A percentile compares a stretch with the other conserved stretches of the same genome.
Conservation (phyloP, 2,888 invertebrate species). For the Lasioglossum villosulum region DNA sequence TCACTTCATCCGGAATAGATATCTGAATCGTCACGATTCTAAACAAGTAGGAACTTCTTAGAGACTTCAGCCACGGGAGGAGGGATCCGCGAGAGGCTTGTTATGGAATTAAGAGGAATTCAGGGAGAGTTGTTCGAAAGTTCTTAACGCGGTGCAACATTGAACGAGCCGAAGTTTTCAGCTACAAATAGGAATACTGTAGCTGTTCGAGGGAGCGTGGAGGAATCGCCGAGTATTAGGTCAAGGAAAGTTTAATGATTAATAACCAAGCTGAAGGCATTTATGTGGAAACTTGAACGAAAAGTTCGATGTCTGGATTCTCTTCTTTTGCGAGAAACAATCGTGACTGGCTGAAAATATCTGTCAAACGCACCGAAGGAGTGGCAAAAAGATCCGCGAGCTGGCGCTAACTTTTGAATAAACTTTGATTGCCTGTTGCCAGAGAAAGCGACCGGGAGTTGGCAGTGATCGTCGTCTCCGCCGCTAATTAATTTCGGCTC, state of each 20-base stretch:
- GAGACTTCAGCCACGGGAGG: neutral
- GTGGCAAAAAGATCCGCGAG: neutral
- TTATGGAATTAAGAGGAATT: conserved; percentile 3
- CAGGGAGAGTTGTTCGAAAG: conserved; percentile 5
- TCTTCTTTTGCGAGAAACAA: neutral
- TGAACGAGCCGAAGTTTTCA: neutral
- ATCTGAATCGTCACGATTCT: neutral
- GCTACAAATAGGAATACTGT: conserved; percentile 5
- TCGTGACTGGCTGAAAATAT: conserved; percentile 10
- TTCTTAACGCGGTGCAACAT: conserved; percentile 7
- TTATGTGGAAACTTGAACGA: neutral
- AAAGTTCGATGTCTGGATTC: neutral
- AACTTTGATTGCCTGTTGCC: conserved; percentile 54
- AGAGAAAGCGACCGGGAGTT: conserved; percentile 40
- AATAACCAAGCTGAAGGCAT: neutral
- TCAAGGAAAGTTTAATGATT: conserved; percentile 19
- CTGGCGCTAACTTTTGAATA: conserved; percentile 22
- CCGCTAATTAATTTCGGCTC: conserved; percentile 65
- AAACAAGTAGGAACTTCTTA: neutral
- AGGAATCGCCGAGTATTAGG: neutral
- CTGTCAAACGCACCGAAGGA: neutral
- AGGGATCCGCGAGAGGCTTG: neutral
- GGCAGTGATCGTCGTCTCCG: conserved; percentile 51
- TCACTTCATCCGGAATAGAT: neutral
- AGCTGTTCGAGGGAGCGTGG: neutral